Evolutionary conservation across 1,140 invertebrate species (phyloP), one percentile per base, ranked within the genome.

Genomic region (Zeugodacus cucurbitae): DNA sequence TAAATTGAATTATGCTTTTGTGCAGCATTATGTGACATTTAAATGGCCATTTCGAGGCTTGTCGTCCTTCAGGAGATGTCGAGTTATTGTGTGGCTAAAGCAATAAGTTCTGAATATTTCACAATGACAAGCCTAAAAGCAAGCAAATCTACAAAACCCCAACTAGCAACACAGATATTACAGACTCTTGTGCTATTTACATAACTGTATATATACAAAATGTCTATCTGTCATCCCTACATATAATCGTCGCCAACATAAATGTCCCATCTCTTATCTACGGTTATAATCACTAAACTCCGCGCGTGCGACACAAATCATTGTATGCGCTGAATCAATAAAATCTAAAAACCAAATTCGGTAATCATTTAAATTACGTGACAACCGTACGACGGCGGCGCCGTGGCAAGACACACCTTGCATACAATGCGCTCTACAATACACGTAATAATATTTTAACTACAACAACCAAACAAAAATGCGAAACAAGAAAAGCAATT

Each of bases 311-410:
- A 48, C 41, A 37, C 26, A 86, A 86, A 59, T 59, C 54, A 6
- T 34, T 32, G 54, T 34, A 67, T 34, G 87, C 26, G 37, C n/a
- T 62, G 37, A 87, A 87, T 41, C 87, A 87, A 87, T 87, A 87
- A 87, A 87, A 87, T 87, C 54, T 62, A 58, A 41, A 87, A 62
- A 62, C 29, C 57, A 59, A 87, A 59, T 37, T 67, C 22, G 6
- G n/a, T 37, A 87, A 67, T 87, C 59, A 67, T 87, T 87, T 48
- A 87, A 67, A 87, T 87, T 67, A 67, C 87, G 87, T 87, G 87
- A 87, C 87, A 87, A 87, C 26, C 62, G 57, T 41, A 20, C 14
- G 2, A 37, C 29, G 22, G n/a, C 70, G 37, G 6, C 54, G 14
- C 7, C 85, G 5, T 14, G 29, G 26, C 44, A 26, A 29, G n/a